These are phyloP conservation scores for Ceraclea dissimilis DNA, from an alignment of 2,888 invertebrate genomes.

Conservation along the genomic window DNA sequence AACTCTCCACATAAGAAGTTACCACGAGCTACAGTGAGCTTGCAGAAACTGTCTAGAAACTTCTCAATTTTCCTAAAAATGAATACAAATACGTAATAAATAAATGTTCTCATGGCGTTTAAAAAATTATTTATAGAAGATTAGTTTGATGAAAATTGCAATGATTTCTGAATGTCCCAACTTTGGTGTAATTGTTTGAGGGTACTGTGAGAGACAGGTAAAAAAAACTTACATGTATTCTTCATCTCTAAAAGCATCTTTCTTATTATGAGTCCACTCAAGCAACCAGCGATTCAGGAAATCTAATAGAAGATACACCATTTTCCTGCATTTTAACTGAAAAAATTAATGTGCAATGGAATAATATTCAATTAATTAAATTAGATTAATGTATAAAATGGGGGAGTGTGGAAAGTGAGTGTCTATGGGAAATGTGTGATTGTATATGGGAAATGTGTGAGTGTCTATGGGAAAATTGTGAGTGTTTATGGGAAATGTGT, in stretches of 20 bases:
- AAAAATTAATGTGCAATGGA: conserved; percentile 17
- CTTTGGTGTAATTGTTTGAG: too few species aligned
- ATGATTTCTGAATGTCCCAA: too few species aligned
- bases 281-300: conserved; percentile 69
- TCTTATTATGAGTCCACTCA: conserved; percentile 50
- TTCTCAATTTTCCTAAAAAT: conserved; percentile 31
- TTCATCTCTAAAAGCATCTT: conserved; percentile 34
- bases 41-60: conserved; percentile 51
- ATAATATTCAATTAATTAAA: too few species aligned
- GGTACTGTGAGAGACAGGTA: too few species aligned
- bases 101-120: background rate
- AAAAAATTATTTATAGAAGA: too few species aligned
- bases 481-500: too few species aligned
- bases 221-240: conserved; percentile 45
- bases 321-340: conserved; percentile 56
- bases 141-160: too few species aligned
- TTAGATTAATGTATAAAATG: too few species aligned
- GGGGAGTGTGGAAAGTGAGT: too few species aligned
- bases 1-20: conserved; percentile 70
- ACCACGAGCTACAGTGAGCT: conserved; percentile 60
- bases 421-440: too few species aligned
- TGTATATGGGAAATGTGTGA: too few species aligned
- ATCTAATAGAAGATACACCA: conserved; percentile 66
- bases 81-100: background rate
- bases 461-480: too few species aligned